Base-by-base conservation (phyloP, 2,797 vertebrate species). In the Centropyge bicolor region DNA sequence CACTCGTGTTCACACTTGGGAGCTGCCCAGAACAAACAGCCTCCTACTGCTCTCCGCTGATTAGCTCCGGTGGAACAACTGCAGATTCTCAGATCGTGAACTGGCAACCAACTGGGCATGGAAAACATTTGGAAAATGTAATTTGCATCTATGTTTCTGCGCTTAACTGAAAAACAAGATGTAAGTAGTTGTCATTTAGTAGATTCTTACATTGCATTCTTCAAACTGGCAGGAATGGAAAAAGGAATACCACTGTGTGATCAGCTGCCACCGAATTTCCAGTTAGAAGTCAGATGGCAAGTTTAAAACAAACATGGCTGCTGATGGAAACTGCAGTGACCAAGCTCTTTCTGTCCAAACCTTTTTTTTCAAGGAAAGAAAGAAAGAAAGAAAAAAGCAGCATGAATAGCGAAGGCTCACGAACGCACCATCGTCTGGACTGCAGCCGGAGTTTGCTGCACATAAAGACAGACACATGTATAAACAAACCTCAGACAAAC, bases 401-500 rank as follows among this genome's bases (percentile, higher is more conserved):
- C 8, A 49, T 31, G 17, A 54, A 59, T 19, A 20, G 31, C 16
- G 65, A 68, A 87, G 17, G 27, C 38, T 70, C 52, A 78, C 38
- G 36, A 38, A 63, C 45, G 27, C 77, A 63, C 59, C 22, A 73
- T 79, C 12, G 65, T 22, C 46, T 56, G 60, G 48, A 56, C 63
- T 59, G 59, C 59, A 76, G 36, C 12, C 51, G 24, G 80, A 81
- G 70, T 70, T 59, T 59, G 51, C 60, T 46, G 66, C 72, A 70
- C 51, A n/a, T 54, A 65, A 75, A 82, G 67, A 82, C 56, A 80
- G 66, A 70, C 71, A 87, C 78, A 76, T 83, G 80, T 71, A 59
- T 52, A 86, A 83, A 81, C 77, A 82, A 81, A 86, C 69, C 61
- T 61, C 43, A 82, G 76, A 82, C 38, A 82, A 86, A 76, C 64